Evolutionary conservation across 2,797 vertebrate genomes (phyloP).

Genomic region (Taeniopygia guttata): DNA sequence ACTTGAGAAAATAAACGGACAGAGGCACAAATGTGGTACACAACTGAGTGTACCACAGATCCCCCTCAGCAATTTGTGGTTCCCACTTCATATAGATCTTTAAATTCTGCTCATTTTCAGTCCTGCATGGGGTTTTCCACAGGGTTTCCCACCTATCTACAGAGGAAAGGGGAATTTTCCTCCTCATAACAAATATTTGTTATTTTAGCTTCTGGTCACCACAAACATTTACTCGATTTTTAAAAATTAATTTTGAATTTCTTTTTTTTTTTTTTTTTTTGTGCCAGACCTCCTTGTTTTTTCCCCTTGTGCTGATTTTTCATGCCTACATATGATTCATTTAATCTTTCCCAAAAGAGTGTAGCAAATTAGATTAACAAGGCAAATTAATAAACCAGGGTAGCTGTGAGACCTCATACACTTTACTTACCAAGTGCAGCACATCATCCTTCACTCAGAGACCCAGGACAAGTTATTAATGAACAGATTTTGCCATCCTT

Average conservation of each 20-base stretch:
- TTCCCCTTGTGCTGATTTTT: not conserved
- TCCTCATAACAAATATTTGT: not conserved
- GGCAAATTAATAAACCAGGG: not conserved
- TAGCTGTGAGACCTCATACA: not conserved
- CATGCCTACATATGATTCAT: not conserved
- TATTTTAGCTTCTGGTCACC: not conserved
- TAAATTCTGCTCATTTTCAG: not conserved
- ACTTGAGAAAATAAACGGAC: not conserved
- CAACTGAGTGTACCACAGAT: accelerated
- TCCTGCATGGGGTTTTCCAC: not conserved
- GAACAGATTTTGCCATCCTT: not conserved
- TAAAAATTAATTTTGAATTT: not conserved
- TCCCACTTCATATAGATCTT: not conserved
- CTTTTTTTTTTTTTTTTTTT: not conserved
- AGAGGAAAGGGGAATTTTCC: not conserved
- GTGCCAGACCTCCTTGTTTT: not conserved
- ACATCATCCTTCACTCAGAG: not conserved
- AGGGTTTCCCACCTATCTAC: not conserved
- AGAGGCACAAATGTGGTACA: not conserved
- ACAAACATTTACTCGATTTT: not conserved
- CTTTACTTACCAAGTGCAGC: not conserved
- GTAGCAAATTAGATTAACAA: not conserved
- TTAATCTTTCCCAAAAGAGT: not conserved
- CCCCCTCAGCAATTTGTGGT: accelerated
- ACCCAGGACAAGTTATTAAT: not conserved